Base-by-base conservation (phyloP, 2,888 invertebrate genomes). In the Idaea biselata region DNA sequence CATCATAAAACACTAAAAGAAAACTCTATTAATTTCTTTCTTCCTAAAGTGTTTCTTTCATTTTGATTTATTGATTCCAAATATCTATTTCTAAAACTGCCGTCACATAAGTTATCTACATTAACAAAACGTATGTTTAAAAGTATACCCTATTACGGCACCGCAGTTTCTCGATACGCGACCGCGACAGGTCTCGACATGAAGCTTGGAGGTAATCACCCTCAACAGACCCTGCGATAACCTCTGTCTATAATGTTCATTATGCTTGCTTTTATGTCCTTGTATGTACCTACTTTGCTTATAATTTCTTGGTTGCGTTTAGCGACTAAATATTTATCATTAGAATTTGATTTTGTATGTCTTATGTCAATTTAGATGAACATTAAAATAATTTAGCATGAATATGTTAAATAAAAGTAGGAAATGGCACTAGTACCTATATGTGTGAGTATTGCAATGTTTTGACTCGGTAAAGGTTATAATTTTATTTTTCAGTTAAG, bases 111-210 rank as follows among this genome's bases (percentile, higher is more conserved):
- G 44, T 11, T 44, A 11, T 11, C 14, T 3, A 44, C 14, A 14
- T 11, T 25, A 25, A 25, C 3, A 7, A 44, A 44, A 63, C 59
- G 68, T 68, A 64, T 66, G 18, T 25, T 18, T 53, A 16, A 25
- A 68, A 73, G 44, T 44, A 44, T 44, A 44, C 44, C 44, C 3
- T 44, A 44, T 11, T 44, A 14, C 44, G 44, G 64, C 68, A 73
- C 68, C 63, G 67, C 8, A 71, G 79, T 80, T 79, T 76, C 76
- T 68, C 59, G 74, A 70, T 75, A 79, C 71, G 78, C 77, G 76
- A 63, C 72, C 75, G 73, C 79, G 84, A 89, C 89, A 89, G 79
- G 89, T 90, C 86, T 79, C 82, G 80, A 88, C 89, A 78, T 87
- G 89, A 77, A 78, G 73, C 80, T 73, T 70, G 66, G 74, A 80